Evolutionary conservation across 2,113 vertebrate genomes (phyloP).

Genomic region (Cinclus cinclus): DNA sequence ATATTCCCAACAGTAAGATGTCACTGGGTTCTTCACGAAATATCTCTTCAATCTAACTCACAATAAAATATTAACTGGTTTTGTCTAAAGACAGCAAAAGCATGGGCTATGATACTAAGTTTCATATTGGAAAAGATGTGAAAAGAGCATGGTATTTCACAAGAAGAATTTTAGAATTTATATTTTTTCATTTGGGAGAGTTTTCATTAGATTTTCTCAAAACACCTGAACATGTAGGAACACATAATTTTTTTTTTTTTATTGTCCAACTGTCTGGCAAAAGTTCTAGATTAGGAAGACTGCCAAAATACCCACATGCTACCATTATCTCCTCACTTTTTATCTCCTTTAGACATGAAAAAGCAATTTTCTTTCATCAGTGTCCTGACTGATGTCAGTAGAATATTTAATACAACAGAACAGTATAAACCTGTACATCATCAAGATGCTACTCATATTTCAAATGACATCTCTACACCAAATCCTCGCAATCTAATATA

Average conservation of each 20-base stretch:
- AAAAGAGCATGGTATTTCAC: neutral
- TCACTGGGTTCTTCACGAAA: neutral
- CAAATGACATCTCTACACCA: neutral
- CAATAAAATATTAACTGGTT: neutral
- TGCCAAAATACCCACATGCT: neutral
- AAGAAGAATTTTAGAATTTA: neutral
- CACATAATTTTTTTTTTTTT: neutral
- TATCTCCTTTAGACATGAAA: neutral
- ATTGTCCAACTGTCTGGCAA: neutral
- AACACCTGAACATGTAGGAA: neutral
- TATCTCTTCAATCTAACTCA: neutral
- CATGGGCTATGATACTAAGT: neutral
- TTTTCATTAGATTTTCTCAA: neutral
- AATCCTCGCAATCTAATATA: neutral
- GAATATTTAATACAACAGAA: neutral
- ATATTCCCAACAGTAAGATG: neutral
- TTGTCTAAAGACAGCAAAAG: neutral
- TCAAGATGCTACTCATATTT: neutral
- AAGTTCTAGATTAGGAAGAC: neutral
- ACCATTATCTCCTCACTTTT: neutral
- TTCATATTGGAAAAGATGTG: neutral
- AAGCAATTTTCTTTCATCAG: conserved; percentile 12
- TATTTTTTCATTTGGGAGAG: neutral
- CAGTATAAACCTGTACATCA: neutral
- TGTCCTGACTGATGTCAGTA: neutral